Percentiles rank a stretch among this genome's conserved stretches.
These are phyloP conservation scores for Anguilla pacifica DNA, from an alignment of 2,797 vertebrate species.

Conservation along the genomic window DNA sequence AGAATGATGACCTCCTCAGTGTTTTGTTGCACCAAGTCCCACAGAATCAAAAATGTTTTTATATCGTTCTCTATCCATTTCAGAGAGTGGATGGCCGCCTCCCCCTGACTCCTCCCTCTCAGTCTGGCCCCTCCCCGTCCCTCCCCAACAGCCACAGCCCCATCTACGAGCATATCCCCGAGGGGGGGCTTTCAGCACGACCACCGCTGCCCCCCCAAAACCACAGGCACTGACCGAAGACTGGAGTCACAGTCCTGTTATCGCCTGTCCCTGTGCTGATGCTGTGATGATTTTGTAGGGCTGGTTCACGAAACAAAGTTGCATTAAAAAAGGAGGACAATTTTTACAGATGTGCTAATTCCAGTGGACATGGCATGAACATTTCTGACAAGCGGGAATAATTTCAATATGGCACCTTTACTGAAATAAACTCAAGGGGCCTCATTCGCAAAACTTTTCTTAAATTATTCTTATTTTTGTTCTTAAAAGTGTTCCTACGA, in stretches of 20 bases:
- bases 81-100: slow-evolving; percentile 6
- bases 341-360: not conserved
- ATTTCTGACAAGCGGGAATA: not conserved
- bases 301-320: too few relatives aligned
- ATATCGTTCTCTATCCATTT: too few relatives aligned
- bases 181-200: not conserved
- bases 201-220: not conserved
- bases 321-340: too few relatives aligned
- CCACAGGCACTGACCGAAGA: not conserved
- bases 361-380: not conserved
- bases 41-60: not conserved
- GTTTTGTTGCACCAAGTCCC: not conserved
- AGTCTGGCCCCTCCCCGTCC: not conserved
- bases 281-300: not conserved
- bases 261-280: not conserved
- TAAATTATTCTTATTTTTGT: too few relatives aligned
- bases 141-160: not conserved
- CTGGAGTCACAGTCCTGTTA: not conserved
- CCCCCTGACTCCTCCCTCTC: not conserved
- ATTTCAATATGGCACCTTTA: not conserved
- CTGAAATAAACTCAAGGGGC: not conserved
- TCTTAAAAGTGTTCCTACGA: too few relatives aligned
- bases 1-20: not conserved
- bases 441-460: too few relatives aligned
- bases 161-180: slow-evolving; percentile 20